Evolutionary conservation across 2,888 invertebrate species (phyloP).

Genomic region (Lochmaea capreae): DNA sequence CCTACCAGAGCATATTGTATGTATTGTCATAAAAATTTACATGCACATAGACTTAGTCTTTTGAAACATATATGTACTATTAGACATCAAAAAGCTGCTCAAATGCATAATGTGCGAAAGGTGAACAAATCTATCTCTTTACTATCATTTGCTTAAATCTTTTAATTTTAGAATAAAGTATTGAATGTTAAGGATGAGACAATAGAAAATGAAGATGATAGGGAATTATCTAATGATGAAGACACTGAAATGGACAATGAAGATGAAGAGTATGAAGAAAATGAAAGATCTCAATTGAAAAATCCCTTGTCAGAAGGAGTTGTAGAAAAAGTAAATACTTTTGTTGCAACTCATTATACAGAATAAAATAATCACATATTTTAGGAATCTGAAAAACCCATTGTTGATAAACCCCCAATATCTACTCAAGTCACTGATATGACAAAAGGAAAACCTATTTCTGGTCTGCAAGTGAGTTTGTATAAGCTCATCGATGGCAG

Average conservation of each 20-base stretch:
- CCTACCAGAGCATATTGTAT: slow-evolving; percentile 70
- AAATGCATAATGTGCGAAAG: slow-evolving; percentile 48
- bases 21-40: slow-evolving; percentile 70
- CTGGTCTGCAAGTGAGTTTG: slow-evolving; percentile 75
- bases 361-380: neutral
- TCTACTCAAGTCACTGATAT: slow-evolving; percentile 83
- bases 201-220: slow-evolving; percentile 32
- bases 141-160: neutral
- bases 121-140: slow-evolving; percentile 30
- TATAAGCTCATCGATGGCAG: slow-evolving; percentile 73
- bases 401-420: slow-evolving; percentile 68
- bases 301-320: slow-evolving; percentile 24
- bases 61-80: slow-evolving; percentile 72
- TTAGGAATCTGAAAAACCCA: slow-evolving; percentile 23
- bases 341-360: neutral
- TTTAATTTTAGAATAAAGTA: slow-evolving; percentile 29
- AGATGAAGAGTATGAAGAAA: slow-evolving; percentile 48
- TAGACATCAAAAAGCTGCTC: slow-evolving; percentile 69
- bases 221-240: slow-evolving; percentile 38
- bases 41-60: slow-evolving; percentile 71
- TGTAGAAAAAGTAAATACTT: slow-evolving; percentile 16
- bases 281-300: slow-evolving; percentile 13
- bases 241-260: slow-evolving; percentile 52
- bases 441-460: slow-evolving; percentile 75
- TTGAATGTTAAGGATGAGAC: slow-evolving; percentile 19